Evolutionary conservation across 2,113 vertebrate genomes (phyloP), one percentile per base, ranked within the genome.

Genomic region (Vireo altiloquus): DNA sequence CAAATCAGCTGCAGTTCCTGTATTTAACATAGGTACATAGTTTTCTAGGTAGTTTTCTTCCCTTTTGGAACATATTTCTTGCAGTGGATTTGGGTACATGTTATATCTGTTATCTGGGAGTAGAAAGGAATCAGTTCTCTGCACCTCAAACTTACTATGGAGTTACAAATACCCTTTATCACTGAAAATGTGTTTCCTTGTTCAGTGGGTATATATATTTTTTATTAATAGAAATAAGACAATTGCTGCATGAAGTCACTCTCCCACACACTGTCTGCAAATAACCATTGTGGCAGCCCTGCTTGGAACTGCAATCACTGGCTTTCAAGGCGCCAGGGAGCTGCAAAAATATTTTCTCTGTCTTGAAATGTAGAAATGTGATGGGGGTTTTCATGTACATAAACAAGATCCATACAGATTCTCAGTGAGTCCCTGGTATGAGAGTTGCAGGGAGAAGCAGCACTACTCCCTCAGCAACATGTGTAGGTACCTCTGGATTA

Each of bases 351-450:
- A 83, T 53, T 72, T 87, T 68, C 25, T 54, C 33, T 68, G 35
- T 60, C 74, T 89, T 89, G 33, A 86, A 83, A 50, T 9, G 6
- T 11, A 71, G 49, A 52, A 81, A 65, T 65, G 5, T 10, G 5
- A 5, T 60, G 7, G 0, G 0, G 0, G 40, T 64, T 87, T 68
- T 50, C 30, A 53, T 0, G 1, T 25, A 64, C 33, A 6, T 70
- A 75, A 85, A 40, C 50, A 19, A 6, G 1, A 70, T 59, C 28
- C 28, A 39, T 37, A 23, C 3, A 30, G 78, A 93, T 69, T 77
- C 60, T 75, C 56, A 74, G 5, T 2, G 15, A 70, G 25, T 17
- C 37, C 8, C 19, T 75, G 56, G 16, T 28, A 60, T 9, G 2
- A 37, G 12, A 18, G 13, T 49, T 54, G 13, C 18, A 37, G 28